Base-by-base conservation (phyloP, 2,888 invertebrate genomes). In the Schizotus pectinicornis region DNA sequence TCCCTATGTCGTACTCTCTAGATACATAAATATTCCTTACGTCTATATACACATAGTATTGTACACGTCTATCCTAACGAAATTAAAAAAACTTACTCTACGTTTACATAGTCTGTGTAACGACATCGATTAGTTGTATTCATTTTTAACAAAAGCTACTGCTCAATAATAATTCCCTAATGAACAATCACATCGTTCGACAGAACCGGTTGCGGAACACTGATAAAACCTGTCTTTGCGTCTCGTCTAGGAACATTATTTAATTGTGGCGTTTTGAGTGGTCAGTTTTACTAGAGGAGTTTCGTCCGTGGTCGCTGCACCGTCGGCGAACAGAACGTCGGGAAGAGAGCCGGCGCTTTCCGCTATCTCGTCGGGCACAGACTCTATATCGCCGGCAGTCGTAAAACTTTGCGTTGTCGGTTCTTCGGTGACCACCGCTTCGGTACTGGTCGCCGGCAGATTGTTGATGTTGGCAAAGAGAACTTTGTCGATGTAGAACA, bases 401-500 rank as follows among this genome's bases (percentile, higher is more conserved):
- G 74, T 73, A 30, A 66, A 65, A 35, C 51, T 36, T 13, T 57
- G 14, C 12, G 68, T 61, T 1, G 66, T 59, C 36, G 56, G 47
- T 56, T 65, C 61, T 39, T 54, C 55, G 34, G 59, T 61, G 32
- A 47, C 63, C 30, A 54, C 62, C 9, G 64, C 34, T 42, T 65
- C 63, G 11, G 64, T 61, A 32, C 68, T 70, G n/a, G 70, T 71
- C 31, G 68, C 63, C 38, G 73, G 71, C 38, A 74, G 56, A 41
- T 67, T 68, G 37, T 72, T 75, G 8, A 65, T 61, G 31, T 67
- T 74, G 5, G 80, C 78, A 71, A 84, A 85, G 6, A 86, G 76
- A 54, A 86, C 82, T 66, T 83, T 83, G 68, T 86, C 84, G 56
- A 86, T 81, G 69, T 84, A 86, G 74, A 84, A 86, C 85, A 86